Base-by-base conservation (phyloP, 2,113 vertebrate species). In the Acanthochromis polyacanthus region DNA sequence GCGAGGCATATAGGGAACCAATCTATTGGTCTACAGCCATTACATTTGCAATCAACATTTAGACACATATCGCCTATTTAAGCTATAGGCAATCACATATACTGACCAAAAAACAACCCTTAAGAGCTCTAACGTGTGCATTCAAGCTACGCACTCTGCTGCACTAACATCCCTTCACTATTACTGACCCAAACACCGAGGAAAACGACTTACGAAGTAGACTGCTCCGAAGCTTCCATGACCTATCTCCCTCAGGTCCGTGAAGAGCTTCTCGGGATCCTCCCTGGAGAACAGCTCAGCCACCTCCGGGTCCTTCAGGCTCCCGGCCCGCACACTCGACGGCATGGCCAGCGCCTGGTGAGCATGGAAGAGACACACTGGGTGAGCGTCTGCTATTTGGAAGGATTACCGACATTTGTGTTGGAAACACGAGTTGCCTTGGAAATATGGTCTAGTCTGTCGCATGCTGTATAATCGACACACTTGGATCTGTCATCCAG, bases 221-320 rank as follows among this genome's bases (percentile, higher is more conserved):
- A 98, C 96, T 0, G 97, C 96, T 75, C 97, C 97, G 23, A 98
- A 98, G 90, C 97, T 98, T 80, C 97, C 97, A 94, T 98, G 97
- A 69, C 97, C 96, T 20, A 98, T 98, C 91, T 98, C 97, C 45
- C 96, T 94, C 65, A 98, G 95, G 90, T 98, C 96, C 51, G 95
- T 96, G 90, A 98, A 98, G 78, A 98, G 95, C 80, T 97, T 97
- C 90, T 97, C 96, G 0, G 97, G 96, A 83, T 98, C 96, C 71
- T 98, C 97, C 86, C 96, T 96, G 93, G 93, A 97, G 93, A 98
- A 98, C 59, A 98, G 95, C 86, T 98, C 97, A 57, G 97, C 96
- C 90, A 97, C 96, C 93, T 98, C 97, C 32, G 97, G 96, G 92
- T 98, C 97, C 94, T 97, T 97, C 93, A 97, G 94, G 94, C 95